Evolutionary conservation across 2,797 vertebrate species (phyloP), one percentile per base, ranked within the genome.

Genomic region (Buceros bicornis): DNA sequence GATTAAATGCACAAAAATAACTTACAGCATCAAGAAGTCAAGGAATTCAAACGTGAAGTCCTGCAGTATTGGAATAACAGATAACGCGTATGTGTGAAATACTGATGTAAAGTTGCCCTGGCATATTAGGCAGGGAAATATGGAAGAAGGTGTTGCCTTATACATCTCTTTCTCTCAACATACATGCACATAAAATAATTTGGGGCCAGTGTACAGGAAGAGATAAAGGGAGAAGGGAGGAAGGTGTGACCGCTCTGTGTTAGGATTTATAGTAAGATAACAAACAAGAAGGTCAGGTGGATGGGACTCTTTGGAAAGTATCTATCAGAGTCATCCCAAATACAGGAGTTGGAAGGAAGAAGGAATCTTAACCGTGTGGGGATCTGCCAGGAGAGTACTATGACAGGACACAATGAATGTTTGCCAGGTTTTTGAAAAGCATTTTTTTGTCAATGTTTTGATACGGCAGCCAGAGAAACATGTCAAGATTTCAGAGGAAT

Each of bases 371-470:
- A 16, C 8, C 31, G 2, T 18, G 29, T 16, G 71, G 35, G 7
- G 0, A 0, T 61, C 33, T 84, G 31, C 42, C 50, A 87, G 58
- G 13, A 64, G 11, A 74, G 28, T 33, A 70, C 51, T 24, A 2
- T 70, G 37, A 69, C 58, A 79, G 58, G 42, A 61, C 1, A 8
- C 20, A 20, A 0, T 31, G 65, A 89, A 87, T 16, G 14, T 42
- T 78, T 82, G 37, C 54, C 90, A 93, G 57, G 11, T 42, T 69
- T 74, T 82, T 85, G 84, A 58, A 87, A 82, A 54, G 8, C 5
- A 28, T 62, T 89, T 87, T 62, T 89, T 87, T 89, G 54, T 62
- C 67, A 89, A 62, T 89, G 73, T 94, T 94, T 94, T 91, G 56
- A 56, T 73, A 74, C 79, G 8, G 7, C 17, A 82, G 28, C 4